A percentile compares a stretch with the other conserved stretches of the same genome.
Conservation (phyloP, 1,140 invertebrate species). For the Ceratitis capitata region DNA sequence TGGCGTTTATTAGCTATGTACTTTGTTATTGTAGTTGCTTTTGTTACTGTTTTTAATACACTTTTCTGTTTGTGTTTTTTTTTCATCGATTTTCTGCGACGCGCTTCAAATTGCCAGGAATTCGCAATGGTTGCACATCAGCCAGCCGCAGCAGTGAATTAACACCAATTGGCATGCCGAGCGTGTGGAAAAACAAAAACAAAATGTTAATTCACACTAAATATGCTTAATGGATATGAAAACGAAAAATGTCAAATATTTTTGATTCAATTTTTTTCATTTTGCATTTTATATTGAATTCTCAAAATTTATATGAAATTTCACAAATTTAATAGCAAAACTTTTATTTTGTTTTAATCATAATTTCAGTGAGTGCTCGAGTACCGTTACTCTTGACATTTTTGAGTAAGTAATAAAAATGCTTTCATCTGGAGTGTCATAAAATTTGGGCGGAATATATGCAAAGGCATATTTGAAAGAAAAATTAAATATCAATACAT, state of each 20-base stretch:
- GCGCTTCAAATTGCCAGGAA: neutral
- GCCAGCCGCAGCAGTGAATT: neutral
- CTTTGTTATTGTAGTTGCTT: neutral
- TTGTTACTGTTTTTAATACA: neutral
- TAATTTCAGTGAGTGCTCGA: too few relatives aligned
- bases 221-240: neutral
- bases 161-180: conserved; percentile 3
- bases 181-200: neutral
- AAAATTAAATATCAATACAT: neutral
- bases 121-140: neutral
- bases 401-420: too few relatives aligned
- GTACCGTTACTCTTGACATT: too few relatives aligned
- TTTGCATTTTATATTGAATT: too few relatives aligned
- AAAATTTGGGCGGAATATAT: neutral
- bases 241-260: neutral
- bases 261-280: neutral
- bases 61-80: neutral
- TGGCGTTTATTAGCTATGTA: neutral
- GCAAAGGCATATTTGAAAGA: too few relatives aligned
- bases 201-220: neutral
- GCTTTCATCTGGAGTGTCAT: neutral
- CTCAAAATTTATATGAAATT: neutral
- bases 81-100: neutral
- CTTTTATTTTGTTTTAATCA: too few relatives aligned
- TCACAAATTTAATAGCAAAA: neutral